Conservation (phyloP, 2,888 invertebrate species). For the Zygaena filipendulae region DNA sequence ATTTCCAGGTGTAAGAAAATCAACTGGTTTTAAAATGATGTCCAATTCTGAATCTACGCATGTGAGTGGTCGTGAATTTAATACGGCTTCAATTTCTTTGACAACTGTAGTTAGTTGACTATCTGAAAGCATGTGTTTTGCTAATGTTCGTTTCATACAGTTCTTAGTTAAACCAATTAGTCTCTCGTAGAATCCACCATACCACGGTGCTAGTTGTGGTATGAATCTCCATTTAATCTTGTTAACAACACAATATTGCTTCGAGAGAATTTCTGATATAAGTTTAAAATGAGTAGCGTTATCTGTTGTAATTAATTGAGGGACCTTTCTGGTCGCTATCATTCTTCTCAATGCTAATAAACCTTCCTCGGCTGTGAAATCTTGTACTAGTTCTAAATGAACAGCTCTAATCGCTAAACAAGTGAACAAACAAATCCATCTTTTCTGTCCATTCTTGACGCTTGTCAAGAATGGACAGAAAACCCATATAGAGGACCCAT, state of each 20-base stretch:
- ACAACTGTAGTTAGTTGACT: constrained; percentile 9
- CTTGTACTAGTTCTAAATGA: constrained; percentile 2
- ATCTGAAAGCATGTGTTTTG: constrained; percentile 8
- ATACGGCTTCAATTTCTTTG: constrained; percentile 10
- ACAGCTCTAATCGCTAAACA: constrained; percentile 4
- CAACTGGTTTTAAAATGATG: constrained; percentile 5
- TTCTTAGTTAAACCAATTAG: constrained; percentile 9
- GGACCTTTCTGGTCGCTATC: neutral
- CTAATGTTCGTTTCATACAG: constrained; percentile 8
- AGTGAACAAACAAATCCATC: constrained; percentile 3
- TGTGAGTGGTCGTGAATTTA: constrained; percentile 10
- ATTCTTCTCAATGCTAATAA: constrained; percentile 2
- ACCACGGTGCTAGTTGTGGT: constrained; percentile 12
- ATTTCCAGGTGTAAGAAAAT: constrained; percentile 2
- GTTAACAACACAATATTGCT: constrained; percentile 7
- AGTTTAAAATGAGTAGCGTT: constrained; percentile 4
- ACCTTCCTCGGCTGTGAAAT: constrained; percentile 3
- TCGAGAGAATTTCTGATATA: neutral
- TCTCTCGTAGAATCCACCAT: constrained; percentile 13
- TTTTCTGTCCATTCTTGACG: neutral
- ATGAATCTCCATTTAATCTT: constrained; percentile 8
- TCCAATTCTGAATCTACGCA: constrained; percentile 6
- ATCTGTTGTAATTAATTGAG: constrained; percentile 1
- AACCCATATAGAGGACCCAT: constrained; percentile 4
- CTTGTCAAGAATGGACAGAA: no score